Conservation (phyloP, 2,797 vertebrate species). For the Diglossa cyanea region DNA sequence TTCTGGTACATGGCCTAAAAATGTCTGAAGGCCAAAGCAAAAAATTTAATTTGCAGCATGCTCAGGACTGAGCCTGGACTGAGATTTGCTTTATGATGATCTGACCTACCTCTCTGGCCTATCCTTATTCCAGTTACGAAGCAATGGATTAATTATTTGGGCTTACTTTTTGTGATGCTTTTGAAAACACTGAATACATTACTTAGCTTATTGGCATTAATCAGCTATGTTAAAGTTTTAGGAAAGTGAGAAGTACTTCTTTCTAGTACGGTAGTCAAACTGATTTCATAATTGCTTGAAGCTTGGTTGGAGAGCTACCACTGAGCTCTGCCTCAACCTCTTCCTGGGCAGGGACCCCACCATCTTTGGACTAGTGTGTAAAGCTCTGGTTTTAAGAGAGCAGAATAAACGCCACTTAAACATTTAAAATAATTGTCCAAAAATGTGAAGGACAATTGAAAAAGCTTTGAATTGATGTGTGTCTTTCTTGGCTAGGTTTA, state of each 20-base stretch:
- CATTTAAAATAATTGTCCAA: neutral
- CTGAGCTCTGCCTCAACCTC: neutral
- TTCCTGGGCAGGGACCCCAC: neutral
- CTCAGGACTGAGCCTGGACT: neutral
- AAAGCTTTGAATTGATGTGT: neutral
- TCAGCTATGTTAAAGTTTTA: neutral
- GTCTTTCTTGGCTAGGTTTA: neutral
- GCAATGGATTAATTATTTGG: neutral
- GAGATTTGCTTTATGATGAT: neutral
- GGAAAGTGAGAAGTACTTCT: neutral
- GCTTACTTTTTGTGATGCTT: neutral
- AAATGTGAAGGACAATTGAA: neutral
- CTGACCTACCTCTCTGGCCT: neutral
- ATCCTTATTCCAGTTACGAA: neutral
- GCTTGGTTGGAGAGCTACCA: neutral
- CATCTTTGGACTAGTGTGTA: neutral
- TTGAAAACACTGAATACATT: neutral
- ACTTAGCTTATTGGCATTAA: neutral
- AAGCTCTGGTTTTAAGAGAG: neutral
- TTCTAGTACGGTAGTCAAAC: neutral
- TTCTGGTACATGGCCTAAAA: neutral
- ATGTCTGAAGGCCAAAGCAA: neutral
- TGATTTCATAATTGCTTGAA: neutral
- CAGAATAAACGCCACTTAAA: neutral
- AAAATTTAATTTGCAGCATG: neutral